Base-by-base conservation (phyloP, 2,797 vertebrate genomes). In the Spinus pinus region DNA sequence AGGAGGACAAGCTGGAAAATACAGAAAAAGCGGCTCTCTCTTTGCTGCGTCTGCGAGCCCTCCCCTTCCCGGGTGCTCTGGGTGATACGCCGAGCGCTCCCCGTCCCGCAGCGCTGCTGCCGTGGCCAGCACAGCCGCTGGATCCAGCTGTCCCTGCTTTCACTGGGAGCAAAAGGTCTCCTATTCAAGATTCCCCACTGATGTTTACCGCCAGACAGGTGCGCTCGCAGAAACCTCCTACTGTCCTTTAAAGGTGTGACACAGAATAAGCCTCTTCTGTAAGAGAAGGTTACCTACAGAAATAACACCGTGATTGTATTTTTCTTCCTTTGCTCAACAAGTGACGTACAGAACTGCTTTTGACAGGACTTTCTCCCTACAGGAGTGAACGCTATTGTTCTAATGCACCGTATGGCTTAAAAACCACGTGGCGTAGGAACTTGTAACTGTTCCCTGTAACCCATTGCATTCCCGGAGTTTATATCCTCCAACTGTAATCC, bases 371-470 rank as follows among this genome's bases (percentile, higher is more conserved):
- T 65, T 21, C 7, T 11, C 50, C 41, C 35, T 30, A 1, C 18
- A 12, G 33, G n/a, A 47, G 25, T 2, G 24, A 18, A 9, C 30
- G 19, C 18, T 6, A 89, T 50, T 85, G 37, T 33, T 77, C 30
- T 16, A 31, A 10, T 31, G 44, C 31, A 13, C 54, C 3, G 6
- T 2, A 12, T 1, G 37, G 42, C 4, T 72, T 41, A 25, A 56
- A 58, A 67, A 42, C 1, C 47, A 24, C 1, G 2, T 4, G 2
- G n/a, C 1, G 4, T 6, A 4, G 41, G 12, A 31, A n/a, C 1
- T 35, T 46, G 11, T 88, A 92, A 86, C 91, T 62, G 82, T 64
- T 77, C 61, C 18, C 13, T 5, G 44, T 15, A 58, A 14, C 14
- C 73, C n/a, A 0, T 19, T 3, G 4, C 4, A 9, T 46, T 70